Evolutionary conservation across 2,797 vertebrate genomes (phyloP), one percentile per base, ranked within the genome.

Genomic region (Bovichtus variegatus): DNA sequence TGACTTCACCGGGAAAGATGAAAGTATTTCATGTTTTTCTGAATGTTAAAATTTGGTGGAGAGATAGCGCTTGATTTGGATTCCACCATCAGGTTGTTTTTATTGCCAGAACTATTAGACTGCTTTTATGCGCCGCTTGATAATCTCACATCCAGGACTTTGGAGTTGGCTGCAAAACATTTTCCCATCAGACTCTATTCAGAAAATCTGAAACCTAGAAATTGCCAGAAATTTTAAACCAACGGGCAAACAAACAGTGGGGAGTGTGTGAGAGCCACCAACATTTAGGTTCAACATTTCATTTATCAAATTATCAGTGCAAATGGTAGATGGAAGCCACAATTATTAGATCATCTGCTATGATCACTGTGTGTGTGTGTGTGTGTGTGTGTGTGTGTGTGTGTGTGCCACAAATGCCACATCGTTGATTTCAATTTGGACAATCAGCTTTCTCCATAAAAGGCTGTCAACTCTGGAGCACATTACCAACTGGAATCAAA

Each of bases 71-170:
- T 67, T 13, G 41, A 46, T 76, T 74, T 47, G 10, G 13, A 78
- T 43, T 31, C 40, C 19, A 44, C 49, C 50, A 38, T 51, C 43
- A 18, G 38, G 50, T 16, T 59, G 54, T 13, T 66, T 54, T 46
- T 34, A 40, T 50, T 49, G 58, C 57, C 71, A 60, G 25, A 62
- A 49, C n/a, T 8, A 11, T 31, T 31, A n/a, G 6, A 18, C 9
- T 19, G 68, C 41, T 63, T 50, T 38, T 25, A 55, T 49, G 23
- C 36, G 60, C 23, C 59, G 55, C 18, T 54, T n/a, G 13, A 3
- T 23, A 31, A 47, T 23, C 18, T 82, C 65, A 64, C 43, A 53
- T 59, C 29, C 65, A 40, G 36, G 71, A 41, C 55, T 60, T 71
- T 41, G 3, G 21, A 47, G 21, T 47, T 67, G 61, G 47, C 74